Evolutionary conservation across 2,888 invertebrate species (phyloP).

Genomic region (Leptopilina syphax): DNA sequence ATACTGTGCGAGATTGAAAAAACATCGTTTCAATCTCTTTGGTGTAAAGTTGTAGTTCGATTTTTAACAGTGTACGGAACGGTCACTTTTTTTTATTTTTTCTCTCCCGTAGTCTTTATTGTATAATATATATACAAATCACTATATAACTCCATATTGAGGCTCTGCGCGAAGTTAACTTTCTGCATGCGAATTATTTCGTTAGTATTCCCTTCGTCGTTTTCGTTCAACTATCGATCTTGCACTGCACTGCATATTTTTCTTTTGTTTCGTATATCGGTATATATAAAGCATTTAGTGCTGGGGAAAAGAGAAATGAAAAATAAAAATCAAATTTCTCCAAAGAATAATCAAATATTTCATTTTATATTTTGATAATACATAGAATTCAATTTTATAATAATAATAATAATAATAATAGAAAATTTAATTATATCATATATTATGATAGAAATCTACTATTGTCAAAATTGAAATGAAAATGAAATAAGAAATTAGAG

Average conservation of each 20-base stretch:
- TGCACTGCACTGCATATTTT: constrained; percentile 16
- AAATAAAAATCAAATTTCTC: background rate
- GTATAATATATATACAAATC: constrained; percentile 38
- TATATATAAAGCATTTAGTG: background rate
- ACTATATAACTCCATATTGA: constrained; percentile 8
- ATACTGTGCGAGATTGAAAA: too few species aligned
- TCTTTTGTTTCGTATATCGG: constrained; percentile 3
- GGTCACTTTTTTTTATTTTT: background rate
- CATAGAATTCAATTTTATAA: too few species aligned
- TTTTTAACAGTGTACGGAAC: constrained; percentile 74
- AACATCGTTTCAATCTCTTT: too few species aligned
- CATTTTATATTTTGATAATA: too few species aligned
- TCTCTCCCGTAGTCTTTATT: background rate
- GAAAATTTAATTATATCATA: too few species aligned
- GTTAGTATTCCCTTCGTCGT: constrained; percentile 34
- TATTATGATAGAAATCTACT: too few species aligned
- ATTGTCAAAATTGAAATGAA: too few species aligned
- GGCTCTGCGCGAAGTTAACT: constrained; percentile 30
- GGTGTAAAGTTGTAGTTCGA: too few species aligned
- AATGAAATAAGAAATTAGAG: background rate
- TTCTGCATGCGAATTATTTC: constrained; percentile 43
- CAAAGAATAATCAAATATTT: background rate
- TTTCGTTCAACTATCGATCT: constrained; percentile 22
- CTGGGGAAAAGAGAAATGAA: background rate
- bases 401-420: too few species aligned